Base-by-base conservation (phyloP, 2,888 invertebrate genomes). In the Machimus rusticus region DNA sequence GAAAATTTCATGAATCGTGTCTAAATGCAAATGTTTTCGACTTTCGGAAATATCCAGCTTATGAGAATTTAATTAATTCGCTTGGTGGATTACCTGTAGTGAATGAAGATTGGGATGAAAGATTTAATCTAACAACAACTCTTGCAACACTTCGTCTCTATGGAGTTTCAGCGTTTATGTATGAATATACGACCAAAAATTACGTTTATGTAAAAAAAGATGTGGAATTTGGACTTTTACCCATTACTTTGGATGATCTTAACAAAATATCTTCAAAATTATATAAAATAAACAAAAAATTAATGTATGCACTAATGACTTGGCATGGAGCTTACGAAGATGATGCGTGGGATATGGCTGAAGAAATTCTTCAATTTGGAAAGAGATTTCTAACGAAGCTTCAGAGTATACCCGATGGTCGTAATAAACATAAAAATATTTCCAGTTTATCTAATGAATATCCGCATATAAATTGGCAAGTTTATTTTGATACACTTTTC, bases 291-390 rank as follows among this genome's bases (percentile, higher is more conserved):
- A 82, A 82, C 14, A 82, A 82, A 57, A 34, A 37, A n/a, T 31
- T 57, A 14, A 34, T 34, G 55, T n/a, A 57, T 5, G 2, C 9
- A 16, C 19, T 82, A 6, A 82, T 82, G 82, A 37, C 6, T n/a
- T 34, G 51, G 28, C 55, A 81, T n/a, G 55, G 81, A 31, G 81
- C 46, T 51, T 2, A 43, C 1, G 55, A 81, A 55, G 43, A 23
- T 5, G 46, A 81, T 16, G 81, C 81, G 5, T 28, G 43, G 34
- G 34, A 43, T 23, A 55, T 8, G 8, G 23, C 46, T 6, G 31
- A 81, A 23, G 81, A 81, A 23, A 81, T 81, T 14, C 43, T 81
- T 81, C 43, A 81, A 51, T 51, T 81, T 16, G 81, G 81, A 81
- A 81, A 81, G 3, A 5, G 34, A 4, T 76, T 37, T 34, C 31